Percentiles rank a stretch among this genome's conserved stretches.
These are phyloP conservation scores for Scaptomyza flava DNA, from an alignment of 2,888 invertebrate species.

Conservation along the genomic window DNA sequence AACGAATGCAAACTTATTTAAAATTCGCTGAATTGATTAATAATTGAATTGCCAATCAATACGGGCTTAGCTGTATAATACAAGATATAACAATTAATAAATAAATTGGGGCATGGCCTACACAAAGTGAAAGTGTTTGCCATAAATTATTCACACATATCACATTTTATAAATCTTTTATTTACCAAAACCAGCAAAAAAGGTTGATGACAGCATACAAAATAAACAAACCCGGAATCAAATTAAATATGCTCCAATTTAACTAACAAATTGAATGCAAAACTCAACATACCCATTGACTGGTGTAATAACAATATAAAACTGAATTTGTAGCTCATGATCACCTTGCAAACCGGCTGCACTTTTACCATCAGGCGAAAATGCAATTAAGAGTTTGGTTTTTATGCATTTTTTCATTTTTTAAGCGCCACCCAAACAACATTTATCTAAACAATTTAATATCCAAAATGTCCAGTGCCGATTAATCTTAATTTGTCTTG, in stretches of 20 bases:
- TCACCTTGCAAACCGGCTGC: constrained; percentile 41
- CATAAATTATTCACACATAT: constrained; percentile 4
- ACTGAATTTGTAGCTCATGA: constrained; percentile 51
- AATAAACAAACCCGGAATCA: constrained; percentile 1
- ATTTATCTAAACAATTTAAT: neutral
- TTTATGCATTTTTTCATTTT: neutral
- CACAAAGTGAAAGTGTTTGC: constrained; percentile 30
- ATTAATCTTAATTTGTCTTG: constrained; percentile 2
- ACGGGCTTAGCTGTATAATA: neutral
- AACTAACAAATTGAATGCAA: neutral
- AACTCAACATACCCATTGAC: neutral
- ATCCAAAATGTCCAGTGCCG: neutral
- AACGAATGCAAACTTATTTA: too few species aligned
- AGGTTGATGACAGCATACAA: constrained; percentile 6
- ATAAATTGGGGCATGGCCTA: constrained; percentile 9
- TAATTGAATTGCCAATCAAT: neutral
- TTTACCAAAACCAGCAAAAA: neutral
- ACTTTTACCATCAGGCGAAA: constrained; percentile 34
- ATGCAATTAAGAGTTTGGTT: neutral
- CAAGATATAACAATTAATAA: neutral
- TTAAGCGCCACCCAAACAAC: neutral
- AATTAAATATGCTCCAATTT: neutral
- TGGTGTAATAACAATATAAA: constrained; percentile 33
- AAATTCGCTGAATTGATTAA: too few species aligned
- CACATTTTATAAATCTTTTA: neutral